phyloP scores from a whole-genome alignment of 2,113 vertebrate species.

The Phainopepla nitens region DNA sequence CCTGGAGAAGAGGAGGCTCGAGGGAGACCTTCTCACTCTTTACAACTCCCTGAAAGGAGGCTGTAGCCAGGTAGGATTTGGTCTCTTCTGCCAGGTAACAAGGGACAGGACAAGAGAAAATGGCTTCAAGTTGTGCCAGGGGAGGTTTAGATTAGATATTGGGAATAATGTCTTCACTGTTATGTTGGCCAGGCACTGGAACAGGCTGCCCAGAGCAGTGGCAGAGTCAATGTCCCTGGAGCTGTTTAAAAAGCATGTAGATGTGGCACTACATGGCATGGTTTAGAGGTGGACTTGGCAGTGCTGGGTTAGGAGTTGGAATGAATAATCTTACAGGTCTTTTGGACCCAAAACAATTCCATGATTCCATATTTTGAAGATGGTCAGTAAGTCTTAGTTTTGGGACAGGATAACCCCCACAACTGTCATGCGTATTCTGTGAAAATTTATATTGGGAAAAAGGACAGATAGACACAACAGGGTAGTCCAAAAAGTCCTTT shows the following conservation, averaged over 20 bases:
- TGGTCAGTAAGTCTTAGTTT: neutral
- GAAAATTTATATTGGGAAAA: neutral
- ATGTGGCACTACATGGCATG: neutral
- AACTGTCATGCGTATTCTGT: fast-evolving
- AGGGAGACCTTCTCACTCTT: fast-evolving
- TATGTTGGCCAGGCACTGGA: neutral
- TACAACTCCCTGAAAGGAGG: neutral
- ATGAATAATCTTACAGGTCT: neutral
- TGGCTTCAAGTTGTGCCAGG: neutral
- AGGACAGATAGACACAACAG: neutral
- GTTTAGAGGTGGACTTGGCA: neutral
- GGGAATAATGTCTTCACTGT: neutral
- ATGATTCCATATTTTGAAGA: neutral
- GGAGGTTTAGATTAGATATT: neutral
- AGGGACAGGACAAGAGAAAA: neutral
- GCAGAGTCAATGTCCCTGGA: neutral
- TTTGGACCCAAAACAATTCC: neutral
- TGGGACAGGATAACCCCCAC: neutral
- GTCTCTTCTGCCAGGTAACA: neutral
- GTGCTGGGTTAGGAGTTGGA: neutral
- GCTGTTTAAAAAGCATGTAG: neutral
- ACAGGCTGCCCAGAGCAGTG: neutral
- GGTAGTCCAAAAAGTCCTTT: neutral
- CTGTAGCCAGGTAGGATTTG: fast-evolving
- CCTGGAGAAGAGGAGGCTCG: neutral